Evolutionary conservation across 1,140 invertebrate species (phyloP), one percentile per base, ranked within the genome.

Genomic region (Archivesica marissinica): DNA sequence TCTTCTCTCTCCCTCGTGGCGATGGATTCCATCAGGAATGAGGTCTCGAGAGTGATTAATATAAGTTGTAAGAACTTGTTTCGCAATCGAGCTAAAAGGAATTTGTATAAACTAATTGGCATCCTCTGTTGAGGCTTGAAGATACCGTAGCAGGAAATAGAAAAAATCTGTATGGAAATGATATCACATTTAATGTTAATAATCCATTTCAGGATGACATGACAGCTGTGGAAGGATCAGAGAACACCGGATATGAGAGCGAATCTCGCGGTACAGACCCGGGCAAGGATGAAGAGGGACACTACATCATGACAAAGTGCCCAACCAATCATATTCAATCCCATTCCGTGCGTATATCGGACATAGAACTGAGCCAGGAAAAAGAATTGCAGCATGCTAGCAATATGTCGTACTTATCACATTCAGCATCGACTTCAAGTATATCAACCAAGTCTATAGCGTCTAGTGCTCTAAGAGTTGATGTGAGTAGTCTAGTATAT

Each of bases 361-460:
- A 72, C 25, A 28, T 28, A 3, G 68, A 72, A 9, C 15, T 44
- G 4, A 72, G 68, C 25, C 68, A 72, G 41, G 68, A 72, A 33
- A 1, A 47, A 25, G 66, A 70, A 25, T 20, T 70, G 9, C 89
- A 89, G 39, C 87, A 90, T 68, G 88, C 87, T 20, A 89, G 88
- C 52, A 80, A 87, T 30, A 87, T 88, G 87, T 84, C 83, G 0
- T 33, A 11, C 44, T 25, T 47, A 17, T 72, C 68, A 0, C 39
- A 50, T 50, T 72, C 68, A 30, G 28, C 33, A 15, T 64, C 59
- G 38, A 44, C n/a, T 0, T 72, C 68, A n/a, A 72, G 41, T 25
- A 13, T 72, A 47, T 68, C 76, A 61, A 39, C 52, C 17, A 85
- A 78, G 17, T 86, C 87, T 7, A 52, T 17, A 23, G 74, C 54